phyloP scores from a whole-genome alignment of 2,113 vertebrate genomes.

The Cervus canadensis region DNA sequence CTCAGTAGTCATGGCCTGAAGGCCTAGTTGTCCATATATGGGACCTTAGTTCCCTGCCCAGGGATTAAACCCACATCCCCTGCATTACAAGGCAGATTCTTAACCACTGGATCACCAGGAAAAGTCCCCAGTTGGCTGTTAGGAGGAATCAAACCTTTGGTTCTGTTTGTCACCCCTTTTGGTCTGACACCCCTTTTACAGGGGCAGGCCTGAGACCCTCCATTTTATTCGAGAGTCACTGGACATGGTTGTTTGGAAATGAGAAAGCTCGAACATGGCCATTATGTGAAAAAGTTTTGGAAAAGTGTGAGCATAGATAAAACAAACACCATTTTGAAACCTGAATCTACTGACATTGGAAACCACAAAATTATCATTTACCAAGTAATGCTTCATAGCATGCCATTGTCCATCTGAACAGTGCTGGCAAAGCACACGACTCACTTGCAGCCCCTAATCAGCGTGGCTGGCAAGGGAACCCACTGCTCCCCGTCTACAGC shows the following conservation, averaged over 20 bases:
- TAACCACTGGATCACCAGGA: background rate
- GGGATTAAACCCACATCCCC: background rate
- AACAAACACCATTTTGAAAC: conserved; percentile 60
- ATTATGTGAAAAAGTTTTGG: conserved; percentile 58
- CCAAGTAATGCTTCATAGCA: background rate
- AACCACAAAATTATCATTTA: conserved; percentile 40
- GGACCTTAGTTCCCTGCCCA: background rate
- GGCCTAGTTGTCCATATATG: background rate
- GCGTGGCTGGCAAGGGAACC: background rate
- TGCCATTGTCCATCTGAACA: background rate
- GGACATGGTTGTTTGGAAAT: conserved; percentile 49
- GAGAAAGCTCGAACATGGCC: conserved; percentile 48
- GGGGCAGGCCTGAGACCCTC: background rate
- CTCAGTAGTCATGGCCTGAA: background rate
- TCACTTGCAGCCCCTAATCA: background rate
- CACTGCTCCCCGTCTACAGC: background rate
- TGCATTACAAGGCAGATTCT: background rate
- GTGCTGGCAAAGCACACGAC: background rate
- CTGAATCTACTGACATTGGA: conserved; percentile 24
- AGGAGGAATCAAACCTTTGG: background rate
- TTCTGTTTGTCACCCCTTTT: background rate
- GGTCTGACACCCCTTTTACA: conserved; percentile 44
- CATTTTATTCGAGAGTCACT: conserved; percentile 35
- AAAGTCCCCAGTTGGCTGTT: background rate
- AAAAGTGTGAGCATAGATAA: conserved; percentile 58